phyloP scores from a whole-genome alignment of 2,113 vertebrate genomes.

The Megaleporinus macrocephalus region DNA sequence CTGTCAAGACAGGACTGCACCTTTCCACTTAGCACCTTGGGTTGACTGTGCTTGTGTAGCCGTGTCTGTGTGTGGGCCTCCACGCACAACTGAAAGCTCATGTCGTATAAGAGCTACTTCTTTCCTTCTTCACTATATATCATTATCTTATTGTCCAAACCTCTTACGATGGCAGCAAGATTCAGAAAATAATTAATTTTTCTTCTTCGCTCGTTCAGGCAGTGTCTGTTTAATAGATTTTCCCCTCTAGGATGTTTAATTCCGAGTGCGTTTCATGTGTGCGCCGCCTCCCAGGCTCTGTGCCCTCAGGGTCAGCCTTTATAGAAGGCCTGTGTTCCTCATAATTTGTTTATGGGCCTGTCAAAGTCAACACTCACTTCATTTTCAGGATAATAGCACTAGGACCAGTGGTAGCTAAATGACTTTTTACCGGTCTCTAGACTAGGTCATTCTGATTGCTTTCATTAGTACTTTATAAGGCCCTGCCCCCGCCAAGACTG shows the following conservation, averaged over 20 bases:
- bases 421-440: slow-evolving; percentile 31
- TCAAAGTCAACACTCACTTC: slow-evolving; percentile 43
- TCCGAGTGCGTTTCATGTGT: slow-evolving; percentile 26
- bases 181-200: neutral
- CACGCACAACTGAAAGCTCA: neutral
- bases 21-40: slow-evolving; percentile 3
- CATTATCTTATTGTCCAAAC: neutral
- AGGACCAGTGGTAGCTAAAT: slow-evolving; percentile 34
- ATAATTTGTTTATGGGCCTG: slow-evolving; percentile 55
- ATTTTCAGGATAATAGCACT: slow-evolving; percentile 39
- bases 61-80: slow-evolving; percentile 6
- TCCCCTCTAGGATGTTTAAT: neutral
- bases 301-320: slow-evolving; percentile 38
- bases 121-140: neutral
- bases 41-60: neutral
- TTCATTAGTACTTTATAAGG: slow-evolving; percentile 28
- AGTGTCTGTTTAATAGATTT: neutral
- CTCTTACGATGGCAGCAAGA: neutral
- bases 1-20: neutral
- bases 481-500: neutral
- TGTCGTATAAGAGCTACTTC: neutral
- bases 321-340: slow-evolving; percentile 43
- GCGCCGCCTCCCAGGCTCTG: neutral
- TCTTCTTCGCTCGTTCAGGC: neutral
- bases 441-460: slow-evolving; percentile 13